phyloP scores from a whole-genome alignment of 2,888 invertebrate species.

The Micoletzkya japonica region DNA sequence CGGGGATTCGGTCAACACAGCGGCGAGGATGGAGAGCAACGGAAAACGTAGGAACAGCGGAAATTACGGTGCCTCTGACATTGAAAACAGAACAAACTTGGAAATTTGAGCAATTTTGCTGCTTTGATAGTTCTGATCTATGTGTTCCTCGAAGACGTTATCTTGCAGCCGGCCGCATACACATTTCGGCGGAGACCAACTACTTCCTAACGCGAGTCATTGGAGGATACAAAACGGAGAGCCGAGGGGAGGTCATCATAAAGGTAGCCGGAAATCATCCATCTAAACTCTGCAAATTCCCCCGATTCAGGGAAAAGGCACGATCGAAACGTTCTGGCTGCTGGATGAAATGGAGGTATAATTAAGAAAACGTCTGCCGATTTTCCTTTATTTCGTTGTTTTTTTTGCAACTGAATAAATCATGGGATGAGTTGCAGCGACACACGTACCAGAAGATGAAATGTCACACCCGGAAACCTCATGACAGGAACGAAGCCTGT shows the following conservation, averaged over 20 bases:
- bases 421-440: too few relatives aligned
- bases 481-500: too few relatives aligned
- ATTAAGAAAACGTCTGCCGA: too few relatives aligned
- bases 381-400: too few relatives aligned
- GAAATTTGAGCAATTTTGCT: too few relatives aligned
- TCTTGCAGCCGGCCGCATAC: slow-evolving; percentile 52
- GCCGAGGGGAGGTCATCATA: slow-evolving; percentile 56
- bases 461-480: too few relatives aligned
- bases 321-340: slow-evolving; percentile 46
- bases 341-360: slow-evolving; percentile 39
- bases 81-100: too few relatives aligned
- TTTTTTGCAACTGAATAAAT: too few relatives aligned
- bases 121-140: neutral
- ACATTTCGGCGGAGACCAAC: slow-evolving; percentile 50
- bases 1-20: slow-evolving; percentile 60
- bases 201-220: slow-evolving; percentile 43
- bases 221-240: slow-evolving; percentile 53
- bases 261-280: slow-evolving; percentile 32
- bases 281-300: neutral
- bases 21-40: slow-evolving; percentile 55
- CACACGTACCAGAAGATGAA: too few relatives aligned
- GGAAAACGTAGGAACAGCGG: slow-evolving; percentile 48
- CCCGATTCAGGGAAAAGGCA: slow-evolving; percentile 45
- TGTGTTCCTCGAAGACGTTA: too few relatives aligned
- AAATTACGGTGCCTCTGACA: too few relatives aligned